phyloP scores from a whole-genome alignment of 2,113 vertebrate genomes.

The Prunella himalayana region DNA sequence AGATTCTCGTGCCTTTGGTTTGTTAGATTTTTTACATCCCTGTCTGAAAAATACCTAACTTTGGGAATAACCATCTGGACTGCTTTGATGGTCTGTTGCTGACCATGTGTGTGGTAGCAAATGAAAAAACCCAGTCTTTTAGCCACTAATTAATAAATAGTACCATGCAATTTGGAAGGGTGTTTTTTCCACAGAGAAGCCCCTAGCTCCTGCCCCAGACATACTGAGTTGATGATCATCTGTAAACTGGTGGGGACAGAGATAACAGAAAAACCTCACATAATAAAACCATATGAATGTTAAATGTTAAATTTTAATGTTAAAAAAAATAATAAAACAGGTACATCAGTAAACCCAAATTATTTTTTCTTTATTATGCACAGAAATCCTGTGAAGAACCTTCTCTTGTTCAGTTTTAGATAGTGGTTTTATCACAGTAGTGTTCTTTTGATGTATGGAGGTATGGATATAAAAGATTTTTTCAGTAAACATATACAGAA shows the following conservation, averaged over 20 bases:
- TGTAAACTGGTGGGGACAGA: not conserved
- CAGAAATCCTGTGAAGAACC: not conserved
- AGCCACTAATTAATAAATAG: not conserved
- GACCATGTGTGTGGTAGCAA: not conserved
- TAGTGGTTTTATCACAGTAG: not conserved
- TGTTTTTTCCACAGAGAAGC: not conserved
- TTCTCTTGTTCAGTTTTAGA: not conserved
- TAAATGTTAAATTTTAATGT: not conserved
- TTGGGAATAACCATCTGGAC: not conserved
- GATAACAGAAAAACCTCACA: not conserved
- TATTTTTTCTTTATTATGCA: not conserved
- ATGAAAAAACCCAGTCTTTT: not conserved
- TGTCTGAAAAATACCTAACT: not conserved
- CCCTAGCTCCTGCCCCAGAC: not conserved
- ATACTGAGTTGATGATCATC: not conserved
- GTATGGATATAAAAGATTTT: not conserved
- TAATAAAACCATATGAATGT: not conserved
- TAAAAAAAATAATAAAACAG: not conserved
- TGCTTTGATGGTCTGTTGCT: not conserved
- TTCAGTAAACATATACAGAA: not conserved
- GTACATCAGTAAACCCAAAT: not conserved
- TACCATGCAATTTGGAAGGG: not conserved
- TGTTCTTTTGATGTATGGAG: not conserved
- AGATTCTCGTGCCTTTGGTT: fast-evolving
- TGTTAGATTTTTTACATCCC: too few species aligned